Conservation (phyloP, 1,140 invertebrate genomes). For the Triops longicaudatus region DNA sequence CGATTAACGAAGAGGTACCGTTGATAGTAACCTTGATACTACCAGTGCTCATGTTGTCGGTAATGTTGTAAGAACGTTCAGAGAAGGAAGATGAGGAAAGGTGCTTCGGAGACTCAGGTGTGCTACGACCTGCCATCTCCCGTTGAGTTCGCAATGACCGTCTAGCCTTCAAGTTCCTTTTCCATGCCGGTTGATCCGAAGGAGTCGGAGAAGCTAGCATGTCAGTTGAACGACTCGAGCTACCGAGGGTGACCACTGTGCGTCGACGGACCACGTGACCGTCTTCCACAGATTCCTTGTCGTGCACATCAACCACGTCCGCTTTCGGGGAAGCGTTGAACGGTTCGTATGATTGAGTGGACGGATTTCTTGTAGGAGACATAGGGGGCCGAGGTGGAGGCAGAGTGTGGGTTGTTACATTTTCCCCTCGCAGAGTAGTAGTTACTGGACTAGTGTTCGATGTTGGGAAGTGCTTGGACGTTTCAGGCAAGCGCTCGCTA, state of each 20-base stretch:
- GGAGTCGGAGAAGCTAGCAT: not conserved
- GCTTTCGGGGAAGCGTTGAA: not conserved
- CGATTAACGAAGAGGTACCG: not conserved
- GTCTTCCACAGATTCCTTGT: slow-evolving; percentile 27
- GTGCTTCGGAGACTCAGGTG: not conserved
- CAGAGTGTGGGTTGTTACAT: not conserved
- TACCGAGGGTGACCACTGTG: slow-evolving; percentile 25
- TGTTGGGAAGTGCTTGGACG: not conserved
- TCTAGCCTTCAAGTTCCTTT: not conserved
- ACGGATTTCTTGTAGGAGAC: not conserved
- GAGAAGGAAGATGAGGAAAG: not conserved
- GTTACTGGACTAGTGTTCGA: not conserved
- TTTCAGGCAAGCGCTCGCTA: slow-evolving; percentile 13
- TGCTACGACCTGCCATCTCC: not conserved
- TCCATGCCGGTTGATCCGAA: not conserved
- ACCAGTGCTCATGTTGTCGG: not conserved
- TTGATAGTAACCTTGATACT: not conserved
- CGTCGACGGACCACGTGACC: slow-evolving; percentile 24
- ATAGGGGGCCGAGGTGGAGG: not conserved
- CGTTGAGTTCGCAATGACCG: slow-evolving; percentile 18
- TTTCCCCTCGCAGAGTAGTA: not conserved
- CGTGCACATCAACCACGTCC: slow-evolving; percentile 25
- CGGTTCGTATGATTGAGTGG: slow-evolving; percentile 7
- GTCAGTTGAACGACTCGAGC: not conserved
- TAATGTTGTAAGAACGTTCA: not conserved